Evolutionary conservation across 2,797 vertebrate species (phyloP).

Genomic region (Myioborus melanocephalus): DNA sequence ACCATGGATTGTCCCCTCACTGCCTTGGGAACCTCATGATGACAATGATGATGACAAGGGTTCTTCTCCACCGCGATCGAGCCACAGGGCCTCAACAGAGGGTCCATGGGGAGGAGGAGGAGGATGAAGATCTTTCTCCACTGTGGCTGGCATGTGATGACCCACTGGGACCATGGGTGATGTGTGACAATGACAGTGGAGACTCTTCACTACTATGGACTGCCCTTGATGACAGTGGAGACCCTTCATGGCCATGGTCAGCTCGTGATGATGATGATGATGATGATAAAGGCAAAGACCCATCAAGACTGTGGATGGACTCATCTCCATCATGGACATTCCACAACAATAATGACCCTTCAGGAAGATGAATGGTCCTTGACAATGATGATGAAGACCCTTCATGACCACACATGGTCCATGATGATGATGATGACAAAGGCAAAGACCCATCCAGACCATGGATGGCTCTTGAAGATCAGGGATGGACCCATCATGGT

Average conservation of each 20-base stretch:
- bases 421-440: neutral
- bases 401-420: accelerated
- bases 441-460: neutral
- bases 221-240: neutral
- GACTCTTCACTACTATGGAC: neutral
- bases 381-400: too few species aligned
- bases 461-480: neutral
- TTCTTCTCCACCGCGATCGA: accelerated
- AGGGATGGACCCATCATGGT: neutral
- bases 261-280: neutral
- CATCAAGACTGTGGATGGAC: neutral
- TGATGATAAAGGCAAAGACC: neutral
- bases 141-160: accelerated
- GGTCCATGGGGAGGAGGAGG: neutral
- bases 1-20: neutral
- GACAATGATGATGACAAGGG: neutral
- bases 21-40: accelerated
- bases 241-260: too few species aligned
- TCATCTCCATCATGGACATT: neutral
- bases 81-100: neutral
- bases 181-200: neutral
- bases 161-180: too few species aligned
- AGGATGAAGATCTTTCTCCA: neutral
- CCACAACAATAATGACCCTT: neutral
- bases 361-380: neutral